Percentiles rank a stretch among this genome's conserved stretches.
Evolutionary conservation across 2,797 vertebrate species (phyloP).

Genomic region (Ataeniobius toweri): DNA sequence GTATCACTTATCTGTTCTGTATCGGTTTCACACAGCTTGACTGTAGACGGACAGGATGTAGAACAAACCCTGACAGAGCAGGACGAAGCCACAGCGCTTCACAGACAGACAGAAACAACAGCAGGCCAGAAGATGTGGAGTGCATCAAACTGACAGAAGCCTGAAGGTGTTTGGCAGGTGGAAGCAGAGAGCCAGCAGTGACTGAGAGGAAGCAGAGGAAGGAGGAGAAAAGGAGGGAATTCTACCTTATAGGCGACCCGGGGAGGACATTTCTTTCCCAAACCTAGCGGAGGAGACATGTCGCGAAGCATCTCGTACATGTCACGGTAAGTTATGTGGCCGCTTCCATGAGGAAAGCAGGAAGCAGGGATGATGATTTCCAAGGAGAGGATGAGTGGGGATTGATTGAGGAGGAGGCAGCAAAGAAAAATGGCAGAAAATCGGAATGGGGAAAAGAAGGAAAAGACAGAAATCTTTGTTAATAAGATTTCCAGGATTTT

Average conservation of each 20-base stretch:
- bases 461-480: slow-evolving; percentile 78
- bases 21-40: not conserved
- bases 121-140: slow-evolving; percentile 36
- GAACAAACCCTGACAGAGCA: slow-evolving; percentile 20
- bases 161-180: slow-evolving; percentile 52
- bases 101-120: slow-evolving; percentile 47
- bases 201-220: slow-evolving; percentile 17
- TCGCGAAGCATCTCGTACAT: slow-evolving; percentile 99
- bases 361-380: slow-evolving; percentile 48
- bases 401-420: slow-evolving; percentile 24
- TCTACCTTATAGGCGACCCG: slow-evolving; percentile 99
- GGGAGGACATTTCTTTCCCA: slow-evolving; percentile 99
- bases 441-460: slow-evolving; percentile 37
- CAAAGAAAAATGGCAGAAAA: slow-evolving; percentile 53
- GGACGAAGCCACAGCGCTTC: slow-evolving; percentile 25
- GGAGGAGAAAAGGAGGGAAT: slow-evolving; percentile 27
- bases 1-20: not conserved
- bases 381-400: slow-evolving; percentile 36
- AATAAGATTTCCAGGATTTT: slow-evolving; percentile 74
- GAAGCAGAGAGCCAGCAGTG: slow-evolving; percentile 39
- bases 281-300: slow-evolving; percentile 98
- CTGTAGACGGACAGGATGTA: not conserved
- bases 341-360: slow-evolving; percentile 78
- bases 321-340: slow-evolving; percentile 94
- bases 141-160: slow-evolving; percentile 58